Evolutionary conservation across 2,888 invertebrate species (phyloP), one percentile per base, ranked within the genome.

Genomic region (Andrena minutula): DNA sequence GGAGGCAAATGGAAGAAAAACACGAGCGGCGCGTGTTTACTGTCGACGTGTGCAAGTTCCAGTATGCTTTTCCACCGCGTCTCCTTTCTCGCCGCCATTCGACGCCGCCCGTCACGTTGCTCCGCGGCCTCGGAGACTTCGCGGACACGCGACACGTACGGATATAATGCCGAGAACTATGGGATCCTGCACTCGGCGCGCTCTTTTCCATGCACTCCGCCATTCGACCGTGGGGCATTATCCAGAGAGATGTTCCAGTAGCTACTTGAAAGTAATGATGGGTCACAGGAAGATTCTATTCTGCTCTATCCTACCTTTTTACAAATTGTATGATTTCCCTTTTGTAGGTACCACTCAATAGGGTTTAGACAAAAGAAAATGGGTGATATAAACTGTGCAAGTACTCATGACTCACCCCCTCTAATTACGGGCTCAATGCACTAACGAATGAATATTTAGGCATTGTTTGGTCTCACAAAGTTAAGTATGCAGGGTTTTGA

Each of bases 11-110:
- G 93, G 92, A 92, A 90, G 86, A 91, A 91, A 90, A 90, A 90
- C 90, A 91, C 91, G 90, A 90, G 89, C 88, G 87, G 90, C 91
- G 89, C 93, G 92, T 92, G 93, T 93, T 93, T 93, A 93, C 90
- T 90, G 92, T 91, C 90, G 89, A 90, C 91, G 91, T 91, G 91
- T 85, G 88, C 83, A 81, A 83, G 70, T 79, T 79, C 72, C 41
- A 41, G 73, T 78, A 68, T 66, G 61, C 79, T 69, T 81, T 75
- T 64, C 66, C 49, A 58, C 65, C 32, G 61, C 61, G 35, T 51
- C 20, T 47, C 63, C 73, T 60, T 60, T 71, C 73, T 66, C 35
- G 30, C 70, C 71, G 65, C 69, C 77, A 63, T 85, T 60, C 79
- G 30, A 70, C 74, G 77, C 61, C 85, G 82, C 85, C 82, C 85